Base-by-base conservation (phyloP, 2,113 vertebrate genomes). In the Suricata suricatta region DNA sequence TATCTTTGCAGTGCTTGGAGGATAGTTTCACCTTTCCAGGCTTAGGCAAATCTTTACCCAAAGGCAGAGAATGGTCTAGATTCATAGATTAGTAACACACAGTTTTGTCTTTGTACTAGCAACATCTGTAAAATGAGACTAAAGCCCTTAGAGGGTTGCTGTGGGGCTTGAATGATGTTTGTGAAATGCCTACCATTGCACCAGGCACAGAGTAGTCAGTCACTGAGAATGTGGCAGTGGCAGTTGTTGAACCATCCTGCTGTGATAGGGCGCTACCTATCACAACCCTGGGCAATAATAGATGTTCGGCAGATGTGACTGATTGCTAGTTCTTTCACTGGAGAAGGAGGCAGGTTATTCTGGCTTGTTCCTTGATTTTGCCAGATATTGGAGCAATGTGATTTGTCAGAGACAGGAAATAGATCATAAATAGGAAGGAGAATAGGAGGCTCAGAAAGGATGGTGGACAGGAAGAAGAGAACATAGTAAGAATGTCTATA, bases 321-420 rank as follows among this genome's bases (percentile, higher is more conserved):
- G 44, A 69, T 79, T 68, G 54, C 25, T 88, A 52, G 63, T 41
- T 84, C 64, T 80, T 57, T 94, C 44, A 57, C 33, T 60, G 38
- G 21, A 76, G 64, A 93, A 27, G 63, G 47, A 87, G 52, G 52
- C 21, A 23, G 29, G 6, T 12, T 79, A 50, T 91, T 64, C 50
- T 35, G 35, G 27, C 31, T 63, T 95, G 31, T 83, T 90, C 14
- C 64, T 94, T 94, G 89, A 90, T 94, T 88, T 92, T 88, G 8
- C 64, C 72, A 63, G 68, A 19, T 25, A 63, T 92, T 63, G 86
- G 52, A 92, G 50, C 50, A 92, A 93, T 29, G 82, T 79, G 47
- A 41, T 79, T 93, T 66, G 60, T 93, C 57, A 66, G 31, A 94
- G 15, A 68, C 57, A 96, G 64, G 81, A 94, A 82, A 71, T n/a